These are phyloP conservation scores for Volucella zonaria DNA, from an alignment of 2,888 invertebrate genomes.

Conservation along the genomic window DNA sequence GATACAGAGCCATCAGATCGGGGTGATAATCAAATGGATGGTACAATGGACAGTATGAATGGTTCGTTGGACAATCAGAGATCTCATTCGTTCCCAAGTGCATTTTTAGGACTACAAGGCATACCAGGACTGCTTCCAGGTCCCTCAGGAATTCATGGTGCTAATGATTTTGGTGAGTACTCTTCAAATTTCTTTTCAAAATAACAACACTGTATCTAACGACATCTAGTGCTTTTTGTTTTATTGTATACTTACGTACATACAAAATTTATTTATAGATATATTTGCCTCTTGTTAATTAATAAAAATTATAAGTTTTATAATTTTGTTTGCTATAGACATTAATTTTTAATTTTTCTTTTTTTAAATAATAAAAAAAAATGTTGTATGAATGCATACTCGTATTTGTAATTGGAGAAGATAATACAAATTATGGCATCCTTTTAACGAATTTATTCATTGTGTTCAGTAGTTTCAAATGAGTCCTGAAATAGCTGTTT, in stretches of 20 bases:
- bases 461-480: too few relatives aligned
- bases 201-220: slow-evolving; percentile 6
- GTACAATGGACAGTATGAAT: slow-evolving; percentile 86
- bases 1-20: slow-evolving; percentile 90
- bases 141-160: slow-evolving; percentile 91
- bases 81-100: slow-evolving; percentile 90
- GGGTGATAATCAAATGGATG: slow-evolving; percentile 86
- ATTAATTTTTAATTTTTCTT: slow-evolving; percentile 31
- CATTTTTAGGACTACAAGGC: slow-evolving; percentile 91
- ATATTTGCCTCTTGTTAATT: slow-evolving; percentile 76
- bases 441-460: too few relatives aligned
- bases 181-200: background rate
- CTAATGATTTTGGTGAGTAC: slow-evolving; percentile 92
- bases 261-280: slow-evolving; percentile 61
- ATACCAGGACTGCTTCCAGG: slow-evolving; percentile 92
- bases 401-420: too few relatives aligned
- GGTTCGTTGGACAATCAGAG: slow-evolving; percentile 86
- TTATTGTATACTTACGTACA: slow-evolving; percentile 8
- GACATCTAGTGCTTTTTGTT: background rate
- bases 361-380: slow-evolving; percentile 7
- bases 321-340: slow-evolving; percentile 12
- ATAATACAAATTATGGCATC: too few relatives aligned
- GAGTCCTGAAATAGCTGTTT: too few relatives aligned
- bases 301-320: slow-evolving; percentile 53
- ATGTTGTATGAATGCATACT: too few relatives aligned